Evolutionary conservation across 2,888 invertebrate species (phyloP).

Genomic region (Dynastes hyllus): DNA sequence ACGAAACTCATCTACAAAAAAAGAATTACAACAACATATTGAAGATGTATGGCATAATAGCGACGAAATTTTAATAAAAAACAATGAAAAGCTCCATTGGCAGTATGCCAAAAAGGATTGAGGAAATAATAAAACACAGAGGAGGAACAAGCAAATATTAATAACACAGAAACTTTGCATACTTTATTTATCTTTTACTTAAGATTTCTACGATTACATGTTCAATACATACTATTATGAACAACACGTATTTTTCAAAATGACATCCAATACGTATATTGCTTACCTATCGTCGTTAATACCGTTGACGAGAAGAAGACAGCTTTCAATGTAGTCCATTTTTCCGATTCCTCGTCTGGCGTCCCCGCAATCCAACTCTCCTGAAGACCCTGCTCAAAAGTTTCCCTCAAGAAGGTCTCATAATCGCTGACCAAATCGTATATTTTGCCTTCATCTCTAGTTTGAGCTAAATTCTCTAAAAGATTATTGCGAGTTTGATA

Average conservation of each 20-base stretch:
- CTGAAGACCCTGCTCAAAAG: constrained; percentile 80
- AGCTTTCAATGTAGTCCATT: constrained; percentile 88
- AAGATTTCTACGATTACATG: too few species aligned
- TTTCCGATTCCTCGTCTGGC: constrained; percentile 69
- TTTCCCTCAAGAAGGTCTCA: constrained; percentile 80
- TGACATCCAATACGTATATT: not conserved
- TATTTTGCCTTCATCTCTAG: constrained; percentile 75
- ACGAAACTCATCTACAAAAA: too few species aligned
- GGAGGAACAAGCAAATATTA: too few species aligned
- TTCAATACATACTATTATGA: too few species aligned
- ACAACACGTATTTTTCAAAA: not conserved
- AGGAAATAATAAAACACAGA: too few species aligned
- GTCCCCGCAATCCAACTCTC: constrained; percentile 63
- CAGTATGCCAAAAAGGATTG: too few species aligned
- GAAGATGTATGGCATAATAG: too few species aligned
- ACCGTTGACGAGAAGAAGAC: constrained; percentile 94
- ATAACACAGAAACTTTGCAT: too few species aligned
- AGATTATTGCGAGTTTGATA: constrained; percentile 75
- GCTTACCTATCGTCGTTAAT: constrained; percentile 89
- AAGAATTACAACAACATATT: too few species aligned
- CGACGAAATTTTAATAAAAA: too few species aligned
- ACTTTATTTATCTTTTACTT: too few species aligned
- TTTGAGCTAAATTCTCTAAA: constrained; percentile 77
- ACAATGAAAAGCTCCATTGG: too few species aligned
- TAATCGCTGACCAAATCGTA: constrained; percentile 73